phyloP scores from a whole-genome alignment of 2,113 vertebrate genomes.

The Dicaeum eximium region DNA sequence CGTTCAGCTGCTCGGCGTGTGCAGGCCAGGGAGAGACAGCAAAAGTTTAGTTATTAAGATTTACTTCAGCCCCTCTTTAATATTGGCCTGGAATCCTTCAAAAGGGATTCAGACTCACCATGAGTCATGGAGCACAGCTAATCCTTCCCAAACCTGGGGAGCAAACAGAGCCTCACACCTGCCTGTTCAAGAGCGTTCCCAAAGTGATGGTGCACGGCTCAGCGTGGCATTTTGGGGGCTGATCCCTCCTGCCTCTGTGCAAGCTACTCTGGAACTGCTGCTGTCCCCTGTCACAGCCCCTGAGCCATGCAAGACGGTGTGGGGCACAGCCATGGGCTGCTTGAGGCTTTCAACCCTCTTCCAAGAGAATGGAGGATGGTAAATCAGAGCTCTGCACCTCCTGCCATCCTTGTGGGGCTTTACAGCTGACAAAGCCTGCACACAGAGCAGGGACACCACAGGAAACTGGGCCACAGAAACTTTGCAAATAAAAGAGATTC shows the following conservation, averaged over 20 bases:
- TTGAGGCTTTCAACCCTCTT: not conserved
- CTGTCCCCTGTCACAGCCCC: rapidly evolving
- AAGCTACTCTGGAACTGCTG: not conserved
- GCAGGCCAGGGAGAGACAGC: not conserved
- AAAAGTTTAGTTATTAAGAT: not conserved
- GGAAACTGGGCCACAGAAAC: not conserved
- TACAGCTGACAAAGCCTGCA: not conserved
- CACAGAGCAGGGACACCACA: not conserved
- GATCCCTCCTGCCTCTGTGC: not conserved
- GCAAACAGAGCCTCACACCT: slow-evolving; percentile 12
- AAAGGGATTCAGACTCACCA: not conserved
- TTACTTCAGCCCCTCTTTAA: not conserved
- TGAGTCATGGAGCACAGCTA: slow-evolving; percentile 8
- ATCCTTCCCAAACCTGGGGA: slow-evolving; percentile 14
- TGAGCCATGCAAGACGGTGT: rapidly evolving
- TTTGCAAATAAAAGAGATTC: not conserved
- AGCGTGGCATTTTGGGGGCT: rapidly evolving
- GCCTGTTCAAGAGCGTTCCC: not conserved
- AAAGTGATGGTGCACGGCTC: rapidly evolving
- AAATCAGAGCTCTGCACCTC: not conserved
- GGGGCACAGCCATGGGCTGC: not conserved
- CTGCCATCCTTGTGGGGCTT: not conserved
- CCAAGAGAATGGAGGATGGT: not conserved
- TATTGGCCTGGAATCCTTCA: slow-evolving; percentile 13
- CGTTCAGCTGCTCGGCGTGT: not conserved